Percentiles rank a stretch among this genome's conserved stretches.
Conservation (phyloP, 2,797 vertebrate genomes). For the Enteromius radiatus region DNA sequence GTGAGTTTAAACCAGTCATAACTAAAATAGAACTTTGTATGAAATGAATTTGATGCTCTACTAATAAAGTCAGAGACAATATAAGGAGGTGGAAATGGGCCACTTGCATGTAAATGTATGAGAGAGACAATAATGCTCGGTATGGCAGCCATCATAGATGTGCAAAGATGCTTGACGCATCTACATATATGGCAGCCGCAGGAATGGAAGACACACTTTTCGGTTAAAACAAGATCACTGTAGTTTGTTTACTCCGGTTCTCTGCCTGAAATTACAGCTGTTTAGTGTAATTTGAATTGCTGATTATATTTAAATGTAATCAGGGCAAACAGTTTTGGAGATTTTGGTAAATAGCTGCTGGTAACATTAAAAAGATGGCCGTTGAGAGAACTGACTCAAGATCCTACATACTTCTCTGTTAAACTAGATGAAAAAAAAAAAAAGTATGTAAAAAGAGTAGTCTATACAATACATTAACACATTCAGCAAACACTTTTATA, state of each 20-base stretch:
- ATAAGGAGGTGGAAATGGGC: not conserved
- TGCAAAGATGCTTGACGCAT: too few species aligned
- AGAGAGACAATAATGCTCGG: not conserved
- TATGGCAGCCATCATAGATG: not conserved
- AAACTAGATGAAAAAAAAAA: too few species aligned
- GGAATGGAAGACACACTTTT: not conserved
- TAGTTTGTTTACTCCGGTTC: conserved; percentile 5
- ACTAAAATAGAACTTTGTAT: not conserved
- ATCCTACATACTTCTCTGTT: not conserved
- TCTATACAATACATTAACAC: not conserved
- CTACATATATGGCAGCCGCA: too few species aligned
- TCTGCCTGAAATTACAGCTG: not conserved
- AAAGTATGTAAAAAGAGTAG: not conserved
- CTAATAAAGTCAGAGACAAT: not conserved
- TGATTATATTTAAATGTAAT: conserved; percentile 26
- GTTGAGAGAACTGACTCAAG: not conserved
- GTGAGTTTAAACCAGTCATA: not conserved
- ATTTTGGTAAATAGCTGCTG: conserved; percentile 2
- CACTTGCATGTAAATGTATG: not conserved
- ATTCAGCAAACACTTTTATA: not conserved
- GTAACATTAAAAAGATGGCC: not conserved
- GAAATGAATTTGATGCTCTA: too few species aligned
- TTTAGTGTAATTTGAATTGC: conserved; percentile 17
- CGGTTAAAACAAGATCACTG: conserved; percentile 1
- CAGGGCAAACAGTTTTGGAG: not conserved